Conservation (phyloP, 2,113 vertebrate species). For the Panthera tigris region DNA sequence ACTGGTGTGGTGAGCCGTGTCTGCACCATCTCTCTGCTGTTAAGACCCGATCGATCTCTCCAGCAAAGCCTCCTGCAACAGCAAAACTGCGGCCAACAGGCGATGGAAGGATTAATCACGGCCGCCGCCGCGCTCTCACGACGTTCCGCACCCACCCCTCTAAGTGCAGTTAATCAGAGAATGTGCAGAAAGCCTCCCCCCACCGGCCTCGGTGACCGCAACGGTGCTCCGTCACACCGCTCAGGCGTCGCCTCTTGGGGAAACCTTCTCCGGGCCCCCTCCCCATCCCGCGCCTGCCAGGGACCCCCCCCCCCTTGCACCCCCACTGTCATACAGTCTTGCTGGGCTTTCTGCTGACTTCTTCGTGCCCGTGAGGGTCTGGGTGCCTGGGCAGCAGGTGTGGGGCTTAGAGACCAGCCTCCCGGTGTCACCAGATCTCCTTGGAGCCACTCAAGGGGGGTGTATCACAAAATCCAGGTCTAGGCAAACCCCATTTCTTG, state of each 20-base stretch:
- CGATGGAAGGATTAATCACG: slow-evolving; percentile 24
- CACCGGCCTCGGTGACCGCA: fast-evolving
- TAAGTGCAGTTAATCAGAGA: slow-evolving; percentile 30
- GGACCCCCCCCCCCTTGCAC: fast-evolving
- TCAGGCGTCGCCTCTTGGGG: not conserved
- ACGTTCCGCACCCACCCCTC: not conserved
- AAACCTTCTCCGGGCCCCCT: not conserved
- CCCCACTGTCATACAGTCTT: fast-evolving
- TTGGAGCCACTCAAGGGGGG: not conserved
- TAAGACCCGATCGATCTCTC: slow-evolving; percentile 15
- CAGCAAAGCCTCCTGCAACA: slow-evolving; percentile 51
- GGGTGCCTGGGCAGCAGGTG: fast-evolving
- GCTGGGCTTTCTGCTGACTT: not conserved
- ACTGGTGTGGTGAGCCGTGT: fast-evolving
- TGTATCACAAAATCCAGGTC: not conserved
- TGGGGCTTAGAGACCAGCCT: not conserved
- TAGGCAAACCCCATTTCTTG: not conserved
- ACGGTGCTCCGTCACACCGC: too few relatives aligned
- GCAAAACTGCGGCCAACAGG: slow-evolving; percentile 15
- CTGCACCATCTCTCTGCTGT: not conserved
- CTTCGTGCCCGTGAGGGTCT: not conserved
- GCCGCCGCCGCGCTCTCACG: fast-evolving
- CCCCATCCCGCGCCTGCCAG: fast-evolving
- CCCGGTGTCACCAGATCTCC: not conserved
- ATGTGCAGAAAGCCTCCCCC: not conserved